Evolutionary conservation across 2,797 vertebrate species (phyloP).

Genomic region (Gastrophryne carolinensis): DNA sequence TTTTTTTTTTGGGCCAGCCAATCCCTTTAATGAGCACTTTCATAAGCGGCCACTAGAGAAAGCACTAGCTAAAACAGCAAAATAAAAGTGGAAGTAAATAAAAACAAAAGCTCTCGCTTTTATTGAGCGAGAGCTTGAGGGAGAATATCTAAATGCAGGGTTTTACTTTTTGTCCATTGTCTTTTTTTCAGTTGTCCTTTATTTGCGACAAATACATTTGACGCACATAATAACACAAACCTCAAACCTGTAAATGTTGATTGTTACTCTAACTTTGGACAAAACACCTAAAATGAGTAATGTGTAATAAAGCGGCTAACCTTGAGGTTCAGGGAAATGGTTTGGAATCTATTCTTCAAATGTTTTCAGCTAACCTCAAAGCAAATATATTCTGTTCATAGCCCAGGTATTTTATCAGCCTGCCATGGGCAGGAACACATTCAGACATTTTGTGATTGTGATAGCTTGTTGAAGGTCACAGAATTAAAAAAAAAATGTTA

Average conservation of each 20-base stretch:
- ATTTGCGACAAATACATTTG: too few relatives aligned
- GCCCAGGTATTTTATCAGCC: neutral
- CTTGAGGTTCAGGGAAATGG: neutral
- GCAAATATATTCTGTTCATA: neutral
- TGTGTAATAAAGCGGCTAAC: neutral
- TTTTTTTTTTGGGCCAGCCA: too few relatives aligned
- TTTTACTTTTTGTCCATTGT: too few relatives aligned
- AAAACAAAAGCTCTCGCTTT: too few relatives aligned
- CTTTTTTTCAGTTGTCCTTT: too few relatives aligned
- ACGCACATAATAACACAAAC: neutral
- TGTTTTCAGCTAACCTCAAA: neutral
- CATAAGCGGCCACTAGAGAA: too few relatives aligned
- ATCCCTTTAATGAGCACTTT: too few relatives aligned
- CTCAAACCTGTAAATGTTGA: neutral
- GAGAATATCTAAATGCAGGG: too few relatives aligned
- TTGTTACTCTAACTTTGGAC: neutral
- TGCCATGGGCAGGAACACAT: neutral
- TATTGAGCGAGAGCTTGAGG: too few relatives aligned
- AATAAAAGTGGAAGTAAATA: too few relatives aligned
- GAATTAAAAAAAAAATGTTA: too few relatives aligned
- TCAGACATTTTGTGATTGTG: neutral
- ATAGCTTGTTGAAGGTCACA: neutral
- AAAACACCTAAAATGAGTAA: neutral
- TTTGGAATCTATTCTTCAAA: neutral
- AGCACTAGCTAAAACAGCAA: too few relatives aligned